Evolutionary conservation across 2,113 vertebrate species (phyloP), one percentile per base, ranked within the genome.

Genomic region (Bubo scandiacus): DNA sequence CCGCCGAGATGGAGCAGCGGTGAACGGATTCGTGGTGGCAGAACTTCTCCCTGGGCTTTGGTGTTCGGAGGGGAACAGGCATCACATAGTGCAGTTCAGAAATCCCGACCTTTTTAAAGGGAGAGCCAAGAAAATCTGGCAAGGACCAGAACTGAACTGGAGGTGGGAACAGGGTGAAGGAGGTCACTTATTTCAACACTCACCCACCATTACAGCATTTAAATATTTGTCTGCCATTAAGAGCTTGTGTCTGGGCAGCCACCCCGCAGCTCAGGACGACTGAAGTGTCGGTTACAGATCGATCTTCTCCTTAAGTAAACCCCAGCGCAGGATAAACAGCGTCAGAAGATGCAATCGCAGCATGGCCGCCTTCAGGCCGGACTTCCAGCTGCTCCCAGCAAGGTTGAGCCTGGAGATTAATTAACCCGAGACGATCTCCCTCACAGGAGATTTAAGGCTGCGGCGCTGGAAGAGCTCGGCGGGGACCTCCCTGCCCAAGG

Each of bases 261-360:
- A 75, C 93, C 83, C 54, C 94, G 92, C 96, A 92, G 96, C 96
- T 95, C 59, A 80, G 96, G 78, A 95, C 97, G 95, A 94, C 26
- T 88, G 96, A 94, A 95, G 74, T 95, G 94, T 85, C 96, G 95
- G 95, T 85, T 94, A 97, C 95, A 42, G 95, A 96, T 94, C 95
- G n/a, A 95, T 96, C 92, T 98, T 95, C 96, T 92, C 95, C 97
- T 83, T 90, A 95, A 93, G 96, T 94, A 90, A 97, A 96, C 96
- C 96, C 93, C 96, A 74, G 84, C 66, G 90, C 95, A 92, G 94
- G 97, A 57, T 83, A 96, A 97, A 96, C 95, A 96, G 96, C 86
- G 90, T 71, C 87, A 96, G 96, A 92, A 95, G 97, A 96, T 84
- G 97, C 91, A 74, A 89, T 81, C 9, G 92, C 95, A 97, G 94